phyloP scores from a whole-genome alignment of 2,888 invertebrate genomes.

The Tipula vernalis region DNA sequence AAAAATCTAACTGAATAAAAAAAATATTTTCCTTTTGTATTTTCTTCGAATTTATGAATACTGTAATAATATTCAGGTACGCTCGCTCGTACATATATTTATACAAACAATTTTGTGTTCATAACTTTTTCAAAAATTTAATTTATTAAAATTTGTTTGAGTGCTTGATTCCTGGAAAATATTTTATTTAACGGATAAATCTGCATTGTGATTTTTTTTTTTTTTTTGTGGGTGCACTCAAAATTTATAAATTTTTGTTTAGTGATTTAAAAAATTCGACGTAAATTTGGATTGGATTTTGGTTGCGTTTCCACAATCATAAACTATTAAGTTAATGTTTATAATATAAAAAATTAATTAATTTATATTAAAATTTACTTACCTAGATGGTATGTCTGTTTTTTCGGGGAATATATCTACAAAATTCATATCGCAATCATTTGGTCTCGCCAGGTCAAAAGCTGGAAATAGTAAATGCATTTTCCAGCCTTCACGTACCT shows the following conservation, averaged over 20 bases:
- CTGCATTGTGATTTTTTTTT: too few relatives aligned
- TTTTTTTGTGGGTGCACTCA: too few relatives aligned
- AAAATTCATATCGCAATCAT: constrained; percentile 66
- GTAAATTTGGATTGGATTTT: too few relatives aligned
- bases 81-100: not conserved
- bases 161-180: too few relatives aligned
- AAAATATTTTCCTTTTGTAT: not conserved
- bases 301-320: too few relatives aligned
- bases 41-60: not conserved
- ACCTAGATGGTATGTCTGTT: constrained; percentile 47
- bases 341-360: too few relatives aligned
- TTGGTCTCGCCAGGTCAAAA: constrained; percentile 55
- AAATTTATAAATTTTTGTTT: too few relatives aligned
- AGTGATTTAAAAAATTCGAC: too few relatives aligned
- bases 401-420: constrained; percentile 56
- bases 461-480: constrained; percentile 53
- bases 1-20: not conserved
- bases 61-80: not conserved
- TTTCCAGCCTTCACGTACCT: constrained; percentile 49
- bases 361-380: constrained; percentile 17
- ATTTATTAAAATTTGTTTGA: too few relatives aligned
- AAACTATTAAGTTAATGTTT: too few relatives aligned
- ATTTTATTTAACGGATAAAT: too few relatives aligned
- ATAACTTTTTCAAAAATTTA: too few relatives aligned
- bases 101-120: not conserved